Evolutionary conservation across 2,113 vertebrate species (phyloP).

Genomic region (Orycteropus afer): DNA sequence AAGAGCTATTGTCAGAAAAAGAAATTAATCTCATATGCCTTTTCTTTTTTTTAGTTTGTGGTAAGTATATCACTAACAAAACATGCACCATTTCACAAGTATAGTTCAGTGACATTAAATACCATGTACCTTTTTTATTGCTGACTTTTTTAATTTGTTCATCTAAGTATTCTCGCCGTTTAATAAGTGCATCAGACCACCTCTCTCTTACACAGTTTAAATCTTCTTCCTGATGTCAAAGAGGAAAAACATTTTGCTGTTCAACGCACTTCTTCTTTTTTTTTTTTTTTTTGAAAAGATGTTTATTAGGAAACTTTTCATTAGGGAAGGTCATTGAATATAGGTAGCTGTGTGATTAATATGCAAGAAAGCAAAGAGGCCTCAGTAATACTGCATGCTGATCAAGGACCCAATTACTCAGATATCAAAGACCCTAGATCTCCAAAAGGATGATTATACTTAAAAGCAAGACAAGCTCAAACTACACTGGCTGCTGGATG

Average conservation of each 20-base stretch:
- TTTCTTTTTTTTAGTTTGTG: constrained; percentile 59
- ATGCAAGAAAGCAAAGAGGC: constrained; percentile 70
- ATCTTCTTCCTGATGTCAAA: constrained; percentile 93
- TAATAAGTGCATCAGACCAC: constrained; percentile 98
- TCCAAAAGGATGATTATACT: constrained; percentile 42
- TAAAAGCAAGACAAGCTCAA: constrained; percentile 77
- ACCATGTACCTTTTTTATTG: constrained; percentile 92
- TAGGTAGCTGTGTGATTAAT: constrained; percentile 72
- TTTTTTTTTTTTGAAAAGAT: not conserved
- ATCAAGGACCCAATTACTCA: constrained; percentile 68
- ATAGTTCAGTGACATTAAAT: not conserved
- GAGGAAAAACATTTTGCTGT: constrained; percentile 49
- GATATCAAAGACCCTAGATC: constrained; percentile 68
- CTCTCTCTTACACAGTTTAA: constrained; percentile 95
- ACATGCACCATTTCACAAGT: not conserved
- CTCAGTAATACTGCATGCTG: constrained; percentile 63
- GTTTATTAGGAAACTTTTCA: constrained; percentile 60
- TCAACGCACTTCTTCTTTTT: not conserved
- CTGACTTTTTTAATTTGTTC: constrained; percentile 99
- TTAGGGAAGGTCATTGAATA: constrained; percentile 75
- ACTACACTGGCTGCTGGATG: constrained; percentile 44
- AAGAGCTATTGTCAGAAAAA: not conserved
- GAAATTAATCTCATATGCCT: constrained; percentile 84
- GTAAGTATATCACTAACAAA: not conserved
- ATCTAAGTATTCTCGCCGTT: constrained; percentile 96